Base-by-base conservation (phyloP, 2,888 invertebrate species). In the Pollenia griseotomentosa region DNA sequence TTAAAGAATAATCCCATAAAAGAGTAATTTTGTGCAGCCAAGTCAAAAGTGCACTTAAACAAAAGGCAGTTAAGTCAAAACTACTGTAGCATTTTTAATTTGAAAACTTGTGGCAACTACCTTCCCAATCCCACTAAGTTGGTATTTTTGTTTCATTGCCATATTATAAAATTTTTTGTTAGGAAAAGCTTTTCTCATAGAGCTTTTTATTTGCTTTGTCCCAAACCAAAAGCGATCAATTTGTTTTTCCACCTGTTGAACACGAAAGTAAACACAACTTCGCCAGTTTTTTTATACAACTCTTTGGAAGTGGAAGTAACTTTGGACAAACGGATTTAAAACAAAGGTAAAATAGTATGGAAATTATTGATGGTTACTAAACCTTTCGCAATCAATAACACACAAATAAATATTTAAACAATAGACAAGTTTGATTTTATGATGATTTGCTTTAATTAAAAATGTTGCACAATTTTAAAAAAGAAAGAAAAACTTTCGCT, bases 161-260 rank as follows among this genome's bases (percentile, higher is more conserved):
- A 71, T 55, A 40, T 44, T 33, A n/a, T n/a, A n/a, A 19, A 44
- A 2, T 16, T 33, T 46, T 23, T 33, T 42, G 16, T 4, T 33
- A 19, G 11, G 12, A 42, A 63, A 78, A 83, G 78, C 78, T 83
- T 66, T 14, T 68, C 33, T 14, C n/a, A 2, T 40, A 4, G 55
- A 82, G 59, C 66, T 75, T 75, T 82, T 61, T n/a, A 2, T 14
- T 59, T 19, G 42, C 40, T 73, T 4, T 66, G 51, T 66, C 23
- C 51, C 51, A 65, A 71, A 53, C 42, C 16, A 16, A 44, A 51
- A 44, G 9, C 48, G 68, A 80, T 74, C 68, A 61, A 53, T 33
- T 16, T 33, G 1, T 61, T 63, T n/a, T 79, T 61, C 53, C 66
- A 79, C 79, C 84, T 84, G 79, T 51, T 80, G 61, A 68, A 46